Evolutionary conservation across 2,797 vertebrate genomes (phyloP).

Genomic region (Ptychadena robeensis): DNA sequence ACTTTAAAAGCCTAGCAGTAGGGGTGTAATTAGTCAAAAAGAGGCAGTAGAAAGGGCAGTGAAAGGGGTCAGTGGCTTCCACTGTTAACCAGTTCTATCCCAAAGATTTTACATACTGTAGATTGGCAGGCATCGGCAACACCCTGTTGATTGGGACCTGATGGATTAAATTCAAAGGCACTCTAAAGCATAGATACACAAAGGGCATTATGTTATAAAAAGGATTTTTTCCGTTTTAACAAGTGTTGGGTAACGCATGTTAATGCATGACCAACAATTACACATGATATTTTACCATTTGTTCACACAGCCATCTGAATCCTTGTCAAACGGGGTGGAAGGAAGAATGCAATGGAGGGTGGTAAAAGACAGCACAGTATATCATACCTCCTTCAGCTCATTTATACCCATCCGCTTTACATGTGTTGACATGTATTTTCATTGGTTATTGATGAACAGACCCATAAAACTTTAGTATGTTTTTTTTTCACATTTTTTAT

Average conservation of each 20-base stretch:
- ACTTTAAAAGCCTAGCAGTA: slow-evolving; percentile 52
- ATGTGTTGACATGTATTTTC: too few relatives aligned
- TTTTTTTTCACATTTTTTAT: too few relatives aligned
- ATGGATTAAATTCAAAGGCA: slow-evolving; percentile 18
- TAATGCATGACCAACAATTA: neutral
- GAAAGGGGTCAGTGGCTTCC: slow-evolving; percentile 32
- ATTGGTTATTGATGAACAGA: too few relatives aligned
- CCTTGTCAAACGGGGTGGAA: neutral
- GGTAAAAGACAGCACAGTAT: neutral
- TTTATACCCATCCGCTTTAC: too few relatives aligned
- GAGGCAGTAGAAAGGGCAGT: slow-evolving; percentile 47
- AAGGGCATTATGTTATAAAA: neutral
- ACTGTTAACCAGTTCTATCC: slow-evolving; percentile 43
- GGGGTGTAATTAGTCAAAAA: slow-evolving; percentile 58
- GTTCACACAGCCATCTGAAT: too few relatives aligned
- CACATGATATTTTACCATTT: too few relatives aligned
- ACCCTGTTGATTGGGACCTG: slow-evolving; percentile 35
- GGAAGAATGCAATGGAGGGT: neutral
- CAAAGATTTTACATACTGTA: slow-evolving; percentile 19
- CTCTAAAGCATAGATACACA: neutral
- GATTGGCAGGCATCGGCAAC: slow-evolving; percentile 14
- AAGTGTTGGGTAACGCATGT: too few relatives aligned
- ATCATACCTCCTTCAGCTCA: too few relatives aligned
- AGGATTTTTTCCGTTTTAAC: too few relatives aligned
- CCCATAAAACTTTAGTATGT: too few relatives aligned